Evolutionary conservation across 2,797 vertebrate genomes (phyloP).

Genomic region (Lithobates sylvaticus): DNA sequence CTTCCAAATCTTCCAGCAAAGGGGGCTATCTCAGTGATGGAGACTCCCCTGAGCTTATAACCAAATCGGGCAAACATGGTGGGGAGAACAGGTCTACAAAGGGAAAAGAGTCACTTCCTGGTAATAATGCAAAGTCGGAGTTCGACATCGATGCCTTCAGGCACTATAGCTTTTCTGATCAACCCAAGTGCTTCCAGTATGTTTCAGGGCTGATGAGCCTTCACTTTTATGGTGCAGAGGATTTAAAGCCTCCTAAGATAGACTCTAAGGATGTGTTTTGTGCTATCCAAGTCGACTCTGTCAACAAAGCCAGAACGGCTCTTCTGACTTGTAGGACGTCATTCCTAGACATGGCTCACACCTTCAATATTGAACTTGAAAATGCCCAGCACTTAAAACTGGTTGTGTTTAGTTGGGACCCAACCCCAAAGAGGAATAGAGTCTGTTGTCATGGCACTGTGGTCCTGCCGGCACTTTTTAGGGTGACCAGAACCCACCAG

Average conservation of each 20-base stretch:
- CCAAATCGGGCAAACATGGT: conserved; percentile 89
- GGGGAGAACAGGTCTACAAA: conserved; percentile 82
- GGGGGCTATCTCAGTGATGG: conserved; percentile 97
- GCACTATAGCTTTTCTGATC: conserved; percentile 93
- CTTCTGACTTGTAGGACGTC: conserved; percentile 91
- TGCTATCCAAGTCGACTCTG: conserved; percentile 96
- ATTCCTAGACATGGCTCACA: conserved; percentile 97
- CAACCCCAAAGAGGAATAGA: conserved; percentile 86
- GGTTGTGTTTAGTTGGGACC: conserved; percentile 97
- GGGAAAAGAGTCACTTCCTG: conserved; percentile 78
- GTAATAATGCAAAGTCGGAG: conserved; percentile 80
- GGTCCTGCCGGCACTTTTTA: conserved; percentile 90
- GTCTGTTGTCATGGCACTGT: conserved; percentile 96
- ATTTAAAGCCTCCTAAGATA: conserved; percentile 91
- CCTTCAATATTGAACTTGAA: conserved; percentile 97
- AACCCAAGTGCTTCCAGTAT: conserved; percentile 93
- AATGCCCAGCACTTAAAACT: conserved; percentile 97
- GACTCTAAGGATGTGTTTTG: conserved; percentile 96
- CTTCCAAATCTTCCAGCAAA: conserved; percentile 90
- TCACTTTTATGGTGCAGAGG: conserved; percentile 96
- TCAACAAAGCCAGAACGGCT: conserved; percentile 96
- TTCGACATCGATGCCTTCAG: conserved; percentile 95
- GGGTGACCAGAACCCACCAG: conserved; percentile 89
- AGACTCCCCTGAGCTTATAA: conserved; percentile 92
- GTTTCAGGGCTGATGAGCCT: conserved; percentile 97